Conservation (phyloP, 2,888 invertebrate genomes). For the Brachypalpus laphriformis region DNA sequence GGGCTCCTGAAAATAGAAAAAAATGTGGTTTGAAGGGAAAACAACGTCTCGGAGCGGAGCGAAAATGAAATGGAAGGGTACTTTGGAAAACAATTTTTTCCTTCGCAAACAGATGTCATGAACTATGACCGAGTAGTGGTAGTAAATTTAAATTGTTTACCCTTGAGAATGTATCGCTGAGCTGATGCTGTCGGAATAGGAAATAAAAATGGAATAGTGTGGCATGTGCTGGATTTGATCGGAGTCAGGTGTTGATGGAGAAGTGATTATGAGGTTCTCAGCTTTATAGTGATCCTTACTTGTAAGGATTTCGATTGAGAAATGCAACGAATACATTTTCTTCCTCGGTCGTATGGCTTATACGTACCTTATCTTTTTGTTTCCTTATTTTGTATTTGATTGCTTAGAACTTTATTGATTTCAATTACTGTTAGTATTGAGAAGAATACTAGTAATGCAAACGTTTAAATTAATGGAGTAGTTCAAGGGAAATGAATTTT, state of each 20-base stretch:
- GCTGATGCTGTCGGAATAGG: slow-evolving; percentile 2
- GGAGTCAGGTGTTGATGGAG: slow-evolving; percentile 68
- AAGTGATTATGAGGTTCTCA: slow-evolving; percentile 57
- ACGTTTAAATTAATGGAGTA: too few species aligned
- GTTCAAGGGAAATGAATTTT: too few species aligned
- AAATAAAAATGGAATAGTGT: slow-evolving; percentile 17
- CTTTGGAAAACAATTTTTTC: slow-evolving; percentile 67
- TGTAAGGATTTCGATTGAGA: slow-evolving; percentile 30
- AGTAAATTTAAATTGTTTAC: slow-evolving; percentile 73
- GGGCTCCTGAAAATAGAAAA: slow-evolving; percentile 38
- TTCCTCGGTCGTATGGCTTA: neutral
- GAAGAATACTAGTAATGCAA: too few species aligned
- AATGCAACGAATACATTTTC: slow-evolving; percentile 5
- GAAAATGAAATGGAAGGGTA: slow-evolving; percentile 49
- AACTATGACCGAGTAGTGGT: slow-evolving; percentile 71
- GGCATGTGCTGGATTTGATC: slow-evolving; percentile 47
- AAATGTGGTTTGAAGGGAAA: slow-evolving; percentile 51
- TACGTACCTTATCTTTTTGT: slow-evolving; percentile 25
- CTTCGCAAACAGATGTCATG: slow-evolving; percentile 62
- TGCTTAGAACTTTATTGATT: neutral
- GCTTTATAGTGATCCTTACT: slow-evolving; percentile 39
- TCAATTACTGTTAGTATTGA: too few species aligned
- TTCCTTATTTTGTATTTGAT: neutral
- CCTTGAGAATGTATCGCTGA: slow-evolving; percentile 46
- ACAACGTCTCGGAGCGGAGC: slow-evolving; percentile 7